Evolutionary conservation across 30 jellyfish, hydroid and myxozoan species (phyloP).

Genomic region (Catostylus mosaicus): DNA sequence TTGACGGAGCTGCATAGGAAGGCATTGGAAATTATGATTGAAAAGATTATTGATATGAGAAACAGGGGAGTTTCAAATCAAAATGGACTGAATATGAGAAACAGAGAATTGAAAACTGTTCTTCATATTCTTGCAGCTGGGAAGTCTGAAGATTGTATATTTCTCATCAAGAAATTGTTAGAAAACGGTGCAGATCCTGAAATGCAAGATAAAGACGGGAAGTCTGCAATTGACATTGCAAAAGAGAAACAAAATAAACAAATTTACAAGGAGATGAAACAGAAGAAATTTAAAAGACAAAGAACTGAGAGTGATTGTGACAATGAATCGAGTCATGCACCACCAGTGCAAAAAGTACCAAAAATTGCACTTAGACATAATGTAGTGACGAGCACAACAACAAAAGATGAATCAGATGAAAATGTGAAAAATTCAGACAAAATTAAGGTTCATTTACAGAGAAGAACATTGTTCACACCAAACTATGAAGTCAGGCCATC

Average conservation of each 20-base stretch:
- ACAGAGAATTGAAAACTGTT: conserved; percentile 52
- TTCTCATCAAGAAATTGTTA: conserved; percentile 19
- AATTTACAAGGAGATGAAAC: conserved; percentile 7
- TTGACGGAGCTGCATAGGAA: conserved; percentile 5
- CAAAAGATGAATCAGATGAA: conserved; percentile 2
- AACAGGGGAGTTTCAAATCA: conserved; percentile 7
- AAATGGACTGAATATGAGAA: conserved; percentile 40
- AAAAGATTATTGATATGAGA: conserved; percentile 26
- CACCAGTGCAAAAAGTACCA: not conserved
- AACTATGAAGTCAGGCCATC: conserved; percentile 33
- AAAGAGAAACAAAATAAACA: conserved; percentile 10
- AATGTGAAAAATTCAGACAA: not conserved
- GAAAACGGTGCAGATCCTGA: conserved; percentile 49
- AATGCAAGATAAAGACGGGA: conserved; percentile 23
- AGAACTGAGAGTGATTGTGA: not conserved
- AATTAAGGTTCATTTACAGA: not conserved
- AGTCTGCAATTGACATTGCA: conserved; percentile 46
- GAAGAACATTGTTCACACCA: not conserved
- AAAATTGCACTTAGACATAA: not conserved
- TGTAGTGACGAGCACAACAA: conserved; percentile 32
- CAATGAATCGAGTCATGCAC: not conserved
- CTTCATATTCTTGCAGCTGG: conserved; percentile 54
- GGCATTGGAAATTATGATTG: conserved; percentile 44
- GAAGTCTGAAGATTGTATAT: conserved; percentile 2
- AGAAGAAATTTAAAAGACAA: not conserved